Evolutionary conservation across 2,888 invertebrate genomes (phyloP), one percentile per base, ranked within the genome.

Genomic region (Macrostomum cliftonense): DNA sequence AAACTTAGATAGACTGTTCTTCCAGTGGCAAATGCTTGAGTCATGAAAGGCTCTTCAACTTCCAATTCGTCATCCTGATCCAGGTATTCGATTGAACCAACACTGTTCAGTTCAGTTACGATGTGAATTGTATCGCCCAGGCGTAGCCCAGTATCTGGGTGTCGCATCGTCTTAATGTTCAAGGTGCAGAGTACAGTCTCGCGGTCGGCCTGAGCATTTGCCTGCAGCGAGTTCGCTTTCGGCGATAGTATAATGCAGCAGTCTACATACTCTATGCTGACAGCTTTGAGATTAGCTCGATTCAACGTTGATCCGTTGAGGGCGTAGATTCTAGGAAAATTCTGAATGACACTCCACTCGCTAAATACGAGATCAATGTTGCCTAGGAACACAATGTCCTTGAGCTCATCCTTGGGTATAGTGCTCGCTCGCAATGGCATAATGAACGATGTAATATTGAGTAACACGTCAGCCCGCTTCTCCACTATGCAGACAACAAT

Each of bases 41-140:
- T 17, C 45, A 45, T 45, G 28, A 45, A 45, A 7, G 38, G 36
- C 28, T 45, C 45, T 5, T 37, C 45, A 45, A 37, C 37, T 5
- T 45, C 45, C 13, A 38, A 28, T 37, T 45, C 45, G 37, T 45
- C 45, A 20, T 45, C 45, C 21, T 45, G 45, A 20, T 45, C 45
- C 2, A 45, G 45, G 21, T 45, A 45, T n/a, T 45, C 37, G 13
- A 45, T 38, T 14, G 36, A 37, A 14, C 21, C 45, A 9, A 28
- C 28, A 9, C 28, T 28, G 28, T 28, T 28, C 28, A 28, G 28
- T 9, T 28, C 28, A 28, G 28, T 28, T 9, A 28, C 28, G 9
- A 28, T 28, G 28, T 28, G 28, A 28, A 28, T 28, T 28, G 28
- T 28, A 9, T 28, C 28, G 28, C 28, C 28, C 5, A 28, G 28